Conservation (phyloP, 2,113 vertebrate genomes). For the Hemicordylus capensis region DNA sequence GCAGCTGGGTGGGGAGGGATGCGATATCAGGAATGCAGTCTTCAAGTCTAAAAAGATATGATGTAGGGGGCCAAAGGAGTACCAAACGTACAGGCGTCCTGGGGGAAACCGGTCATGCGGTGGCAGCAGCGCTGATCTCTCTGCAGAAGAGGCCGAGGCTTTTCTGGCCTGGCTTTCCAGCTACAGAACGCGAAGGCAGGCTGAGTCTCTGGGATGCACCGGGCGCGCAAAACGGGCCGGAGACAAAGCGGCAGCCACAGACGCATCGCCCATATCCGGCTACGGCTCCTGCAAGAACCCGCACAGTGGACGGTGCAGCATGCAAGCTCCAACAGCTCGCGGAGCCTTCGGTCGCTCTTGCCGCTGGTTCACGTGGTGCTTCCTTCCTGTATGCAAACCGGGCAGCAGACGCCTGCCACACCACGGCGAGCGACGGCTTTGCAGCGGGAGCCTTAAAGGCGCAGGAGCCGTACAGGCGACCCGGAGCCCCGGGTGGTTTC, state of each 20-base stretch:
- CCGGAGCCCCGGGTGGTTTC: no score
- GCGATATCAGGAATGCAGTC: no score
- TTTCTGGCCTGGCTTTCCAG: not conserved
- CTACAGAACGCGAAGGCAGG: not conserved
- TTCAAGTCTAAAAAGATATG: no score
- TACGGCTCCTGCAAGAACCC: fast-evolving
- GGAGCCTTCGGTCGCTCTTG: no score
- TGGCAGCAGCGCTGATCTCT: not conserved
- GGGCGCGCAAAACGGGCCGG: not conserved
- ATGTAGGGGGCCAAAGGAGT: no score
- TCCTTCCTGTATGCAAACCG: no score
- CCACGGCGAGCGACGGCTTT: not conserved
- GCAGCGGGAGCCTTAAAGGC: not conserved
- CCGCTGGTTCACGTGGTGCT: no score
- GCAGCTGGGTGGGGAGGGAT: no score
- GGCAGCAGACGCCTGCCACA: no score
- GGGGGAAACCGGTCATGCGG: not conserved
- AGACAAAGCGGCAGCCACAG: not conserved
- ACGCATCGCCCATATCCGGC: slow-evolving; percentile 34
- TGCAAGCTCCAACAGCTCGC: not conserved
- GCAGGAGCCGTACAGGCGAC: not conserved
- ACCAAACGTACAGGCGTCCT: not conserved
- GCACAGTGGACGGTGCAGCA: fast-evolving
- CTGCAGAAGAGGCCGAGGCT: not conserved
- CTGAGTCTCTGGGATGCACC: no score